phyloP scores from a whole-genome alignment of 2,888 invertebrate species.

The Bimastos eiseni region DNA sequence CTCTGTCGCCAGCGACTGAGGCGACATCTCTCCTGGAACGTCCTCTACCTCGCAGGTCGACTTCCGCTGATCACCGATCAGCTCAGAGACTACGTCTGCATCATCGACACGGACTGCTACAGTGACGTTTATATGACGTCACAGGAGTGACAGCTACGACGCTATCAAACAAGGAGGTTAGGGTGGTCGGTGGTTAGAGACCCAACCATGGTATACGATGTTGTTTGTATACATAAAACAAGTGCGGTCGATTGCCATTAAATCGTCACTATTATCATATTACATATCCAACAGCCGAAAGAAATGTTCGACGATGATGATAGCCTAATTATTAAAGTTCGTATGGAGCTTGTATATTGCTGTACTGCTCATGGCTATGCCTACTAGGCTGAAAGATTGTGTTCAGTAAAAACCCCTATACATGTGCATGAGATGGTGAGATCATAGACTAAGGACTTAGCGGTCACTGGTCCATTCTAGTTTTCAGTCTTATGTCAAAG shows the following conservation, averaged over 20 bases:
- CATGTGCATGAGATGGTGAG: no score
- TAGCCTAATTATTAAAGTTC: not conserved
- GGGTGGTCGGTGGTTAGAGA: no score
- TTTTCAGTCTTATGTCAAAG: no score
- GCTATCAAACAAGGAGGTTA: not conserved
- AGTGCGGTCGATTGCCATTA: not conserved
- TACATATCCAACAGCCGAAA: not conserved
- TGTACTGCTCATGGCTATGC: not conserved
- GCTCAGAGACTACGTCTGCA: conserved; percentile 43
- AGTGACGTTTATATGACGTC: conserved; percentile 31
- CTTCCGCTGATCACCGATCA: conserved; percentile 36
- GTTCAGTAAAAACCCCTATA: not conserved
- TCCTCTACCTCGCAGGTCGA: conserved; percentile 39
- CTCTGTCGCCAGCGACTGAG: conserved; percentile 39
- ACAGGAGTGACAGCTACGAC: not conserved
- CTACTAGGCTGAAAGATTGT: not conserved
- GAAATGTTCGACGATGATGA: not conserved
- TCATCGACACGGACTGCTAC: conserved; percentile 45
- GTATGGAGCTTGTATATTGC: no score
- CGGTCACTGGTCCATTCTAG: no score
- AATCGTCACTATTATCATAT: not conserved
- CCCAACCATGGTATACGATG: no score
- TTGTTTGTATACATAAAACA: no score
- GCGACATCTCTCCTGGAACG: conserved; percentile 40
- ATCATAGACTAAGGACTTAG: not conserved